Conservation (phyloP, 2,888 invertebrate genomes). For the Scaptomyza caliginosa region DNA sequence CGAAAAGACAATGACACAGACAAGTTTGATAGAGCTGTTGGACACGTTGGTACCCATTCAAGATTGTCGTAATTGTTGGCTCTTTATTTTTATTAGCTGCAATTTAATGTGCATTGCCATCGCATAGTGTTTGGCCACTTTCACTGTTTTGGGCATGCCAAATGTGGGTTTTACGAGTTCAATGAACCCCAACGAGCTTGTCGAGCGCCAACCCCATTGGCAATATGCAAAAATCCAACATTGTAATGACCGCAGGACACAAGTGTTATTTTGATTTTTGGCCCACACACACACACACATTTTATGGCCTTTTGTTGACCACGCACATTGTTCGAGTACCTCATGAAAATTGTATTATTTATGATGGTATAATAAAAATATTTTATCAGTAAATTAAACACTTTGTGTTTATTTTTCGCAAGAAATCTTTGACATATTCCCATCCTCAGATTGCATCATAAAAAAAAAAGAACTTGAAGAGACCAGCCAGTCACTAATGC, state of each 20-base stretch:
- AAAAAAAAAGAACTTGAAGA: constrained; percentile 40
- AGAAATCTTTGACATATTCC: constrained; percentile 45
- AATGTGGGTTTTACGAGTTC: constrained; percentile 66
- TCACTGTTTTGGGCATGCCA: constrained; percentile 60
- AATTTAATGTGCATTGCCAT: constrained; percentile 64
- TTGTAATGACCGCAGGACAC: constrained; percentile 77
- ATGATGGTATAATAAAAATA: constrained; percentile 75
- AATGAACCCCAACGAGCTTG: constrained; percentile 62
- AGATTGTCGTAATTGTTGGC: constrained; percentile 45
- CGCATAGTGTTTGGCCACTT: constrained; percentile 72
- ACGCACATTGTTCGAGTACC: constrained; percentile 50
- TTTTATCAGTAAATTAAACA: constrained; percentile 80
- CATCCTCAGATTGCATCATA: constrained; percentile 54
- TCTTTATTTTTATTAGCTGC: constrained; percentile 71
- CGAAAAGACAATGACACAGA: constrained; percentile 40
- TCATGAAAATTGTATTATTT: constrained; percentile 74
- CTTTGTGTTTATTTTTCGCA: constrained; percentile 35
- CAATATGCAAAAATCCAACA: constrained; percentile 65
- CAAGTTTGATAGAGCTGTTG: constrained; percentile 22
- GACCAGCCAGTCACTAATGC: constrained; percentile 20
- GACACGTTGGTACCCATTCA: constrained; percentile 31
- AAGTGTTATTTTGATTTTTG: constrained; percentile 45
- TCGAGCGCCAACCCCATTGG: neutral
- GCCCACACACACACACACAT: constrained; percentile 57
- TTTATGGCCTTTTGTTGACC: constrained; percentile 56